Base-by-base conservation (phyloP, 1,140 invertebrate species). In the Nasonia vitripennis region DNA sequence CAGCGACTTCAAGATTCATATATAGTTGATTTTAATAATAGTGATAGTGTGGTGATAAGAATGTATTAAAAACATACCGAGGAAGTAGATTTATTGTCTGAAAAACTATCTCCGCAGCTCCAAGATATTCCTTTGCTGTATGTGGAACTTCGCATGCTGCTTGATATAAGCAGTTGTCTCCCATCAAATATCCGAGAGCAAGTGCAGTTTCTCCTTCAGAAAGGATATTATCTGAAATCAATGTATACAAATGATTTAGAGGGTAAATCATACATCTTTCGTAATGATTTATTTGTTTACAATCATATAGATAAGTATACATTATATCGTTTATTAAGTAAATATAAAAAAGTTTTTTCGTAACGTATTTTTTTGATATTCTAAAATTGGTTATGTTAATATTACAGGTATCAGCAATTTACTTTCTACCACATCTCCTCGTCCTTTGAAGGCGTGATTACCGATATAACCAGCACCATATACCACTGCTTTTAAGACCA, bases 401-500 rank as follows among this genome's bases (percentile, higher is more conserved):
- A 62, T 51, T 81, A 11, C 75, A 62, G 55, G 10, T 85, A n/a
- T 17, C 77, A 10, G 62, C 10, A 34, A 70, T 37, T 87, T 89
- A 92, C 92, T 91, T 87, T 92, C 89, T 5, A 89, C 87, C 7
- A 91, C 80, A 74, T 90, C 90, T 1, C 90, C 90, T 78, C 89
- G 86, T 23, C 87, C 89, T 17, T 90, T 90, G 68, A 91, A 87
- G 34, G 90, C 89, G 62, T 91, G 89, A 68, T 95, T 94, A n/a
- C 96, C 96, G 86, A 97, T 94, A 88, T 96, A 95, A 0, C 96
- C 96, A 45, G 96, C 96, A 3, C 96, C 96, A 78, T 97, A 95
- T 48, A 98, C 96, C 0, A 98, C 92, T 0, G 96, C 96, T 93
- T 98, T 98, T 45, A 98, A 93, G 6, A 98, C 94, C 45, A 98